A percentile compares a stretch with the other conserved stretches of the same genome.
phyloP scores from a whole-genome alignment of 2,113 vertebrate species.

The Guaruba guarouba region DNA sequence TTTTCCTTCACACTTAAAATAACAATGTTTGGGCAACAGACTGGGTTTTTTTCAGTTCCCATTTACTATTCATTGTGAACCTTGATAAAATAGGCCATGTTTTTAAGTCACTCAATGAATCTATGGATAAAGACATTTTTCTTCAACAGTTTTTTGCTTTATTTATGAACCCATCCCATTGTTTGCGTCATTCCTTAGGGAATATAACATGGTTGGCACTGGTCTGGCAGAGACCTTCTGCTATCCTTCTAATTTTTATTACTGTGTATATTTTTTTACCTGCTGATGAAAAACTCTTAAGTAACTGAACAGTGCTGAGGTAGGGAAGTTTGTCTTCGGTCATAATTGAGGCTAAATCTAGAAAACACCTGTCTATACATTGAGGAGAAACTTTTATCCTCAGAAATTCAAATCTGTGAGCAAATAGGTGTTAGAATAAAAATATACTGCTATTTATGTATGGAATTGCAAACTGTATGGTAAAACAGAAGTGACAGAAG shows the following conservation, averaged over 20 bases:
- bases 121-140: slow-evolving; percentile 38
- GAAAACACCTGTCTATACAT: neutral
- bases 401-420: neutral
- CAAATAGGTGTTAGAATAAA: neutral
- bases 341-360: neutral
- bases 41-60: slow-evolving; percentile 67
- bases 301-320: neutral
- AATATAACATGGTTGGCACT: neutral
- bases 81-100: slow-evolving; percentile 58
- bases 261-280: neutral
- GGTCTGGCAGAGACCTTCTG: neutral
- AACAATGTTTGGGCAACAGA: slow-evolving; percentile 69
- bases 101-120: slow-evolving; percentile 20
- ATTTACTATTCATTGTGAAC: slow-evolving; percentile 76
- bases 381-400: neutral
- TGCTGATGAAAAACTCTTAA: neutral
- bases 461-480: neutral
- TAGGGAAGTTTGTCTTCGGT: neutral
- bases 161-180: neutral
- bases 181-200: neutral
- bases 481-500: neutral
- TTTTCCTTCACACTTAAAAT: slow-evolving; percentile 83
- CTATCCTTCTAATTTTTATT: neutral
- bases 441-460: neutral
- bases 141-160: neutral